These are phyloP conservation scores for Anticlea derivata DNA, from an alignment of 2,888 invertebrate species.

Conservation along the genomic window DNA sequence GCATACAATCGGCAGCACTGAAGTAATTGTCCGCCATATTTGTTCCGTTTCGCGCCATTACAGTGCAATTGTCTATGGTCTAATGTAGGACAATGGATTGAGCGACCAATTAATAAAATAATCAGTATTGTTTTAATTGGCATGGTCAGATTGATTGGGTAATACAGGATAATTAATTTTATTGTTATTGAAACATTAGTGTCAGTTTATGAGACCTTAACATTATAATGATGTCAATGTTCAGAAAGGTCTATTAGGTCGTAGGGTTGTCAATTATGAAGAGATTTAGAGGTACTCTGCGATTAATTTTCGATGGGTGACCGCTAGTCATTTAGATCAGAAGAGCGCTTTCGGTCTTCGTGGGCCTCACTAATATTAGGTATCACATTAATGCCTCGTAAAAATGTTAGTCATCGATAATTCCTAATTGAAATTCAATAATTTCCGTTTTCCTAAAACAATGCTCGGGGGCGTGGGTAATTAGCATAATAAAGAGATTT, in stretches of 20 bases:
- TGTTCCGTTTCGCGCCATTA: slow-evolving; percentile 51
- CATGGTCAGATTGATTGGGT: neutral
- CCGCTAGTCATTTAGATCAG: no score
- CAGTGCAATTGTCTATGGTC: slow-evolving; percentile 45
- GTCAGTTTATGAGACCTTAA: neutral
- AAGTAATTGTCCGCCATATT: slow-evolving; percentile 73
- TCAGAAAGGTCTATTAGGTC: no score
- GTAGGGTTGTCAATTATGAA: neutral
- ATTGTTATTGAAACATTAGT: neutral
- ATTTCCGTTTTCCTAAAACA: slow-evolving; percentile 62
- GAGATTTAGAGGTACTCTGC: no score
- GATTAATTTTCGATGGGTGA: no score
- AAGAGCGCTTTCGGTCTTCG: no score
- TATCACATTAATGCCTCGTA: no score
- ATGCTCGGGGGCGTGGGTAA: slow-evolving; percentile 42
- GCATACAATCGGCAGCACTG: slow-evolving; percentile 27
- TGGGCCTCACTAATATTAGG: no score
- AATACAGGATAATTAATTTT: slow-evolving; percentile 3
- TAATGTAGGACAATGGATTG: slow-evolving; percentile 52
- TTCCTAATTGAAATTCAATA: slow-evolving; percentile 45
- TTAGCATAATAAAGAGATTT: slow-evolving; percentile 77
- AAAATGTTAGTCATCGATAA: slow-evolving; percentile 39
- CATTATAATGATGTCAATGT: neutral
- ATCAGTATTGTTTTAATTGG: slow-evolving; percentile 31
- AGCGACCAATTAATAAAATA: slow-evolving; percentile 56